Evolutionary conservation across 2,888 invertebrate genomes (phyloP).

Genomic region (Seira musarum): DNA sequence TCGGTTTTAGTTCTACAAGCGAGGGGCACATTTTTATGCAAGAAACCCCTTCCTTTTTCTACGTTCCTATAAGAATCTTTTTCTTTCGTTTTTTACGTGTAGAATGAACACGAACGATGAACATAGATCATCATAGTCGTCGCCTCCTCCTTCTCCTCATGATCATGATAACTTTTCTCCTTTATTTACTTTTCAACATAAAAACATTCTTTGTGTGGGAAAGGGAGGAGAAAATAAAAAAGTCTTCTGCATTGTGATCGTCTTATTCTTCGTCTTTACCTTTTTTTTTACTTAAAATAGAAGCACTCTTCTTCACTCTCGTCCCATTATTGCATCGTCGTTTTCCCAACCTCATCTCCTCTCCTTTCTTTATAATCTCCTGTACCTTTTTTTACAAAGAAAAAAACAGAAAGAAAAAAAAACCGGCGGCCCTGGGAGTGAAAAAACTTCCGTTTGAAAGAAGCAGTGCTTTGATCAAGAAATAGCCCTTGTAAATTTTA

Average conservation of each 20-base stretch:
- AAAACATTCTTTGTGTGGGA: conserved; percentile 4
- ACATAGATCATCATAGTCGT: background rate
- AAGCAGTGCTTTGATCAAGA: no score
- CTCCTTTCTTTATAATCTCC: background rate
- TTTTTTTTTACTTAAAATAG: background rate
- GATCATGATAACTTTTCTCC: background rate
- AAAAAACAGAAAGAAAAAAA: no score
- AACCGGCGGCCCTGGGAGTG: no score
- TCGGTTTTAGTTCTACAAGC: no score
- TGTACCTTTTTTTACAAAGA: no score
- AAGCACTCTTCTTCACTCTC: background rate
- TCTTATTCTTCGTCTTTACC: background rate
- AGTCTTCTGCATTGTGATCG: background rate
- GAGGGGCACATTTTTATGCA: no score
- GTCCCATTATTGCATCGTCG: background rate
- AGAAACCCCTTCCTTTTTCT: no score
- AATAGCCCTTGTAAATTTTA: conserved; percentile 2
- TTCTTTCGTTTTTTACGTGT: no score
- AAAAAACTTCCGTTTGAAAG: no score
- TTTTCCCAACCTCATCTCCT: background rate
- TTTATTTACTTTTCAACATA: background rate
- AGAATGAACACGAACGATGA: background rate
- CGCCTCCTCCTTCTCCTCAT: background rate
- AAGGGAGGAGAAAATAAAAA: background rate
- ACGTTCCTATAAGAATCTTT: no score